These are phyloP conservation scores for Peromyscus aztecus DNA, from an alignment of 2,797 vertebrate genomes.

Conservation along the genomic window DNA sequence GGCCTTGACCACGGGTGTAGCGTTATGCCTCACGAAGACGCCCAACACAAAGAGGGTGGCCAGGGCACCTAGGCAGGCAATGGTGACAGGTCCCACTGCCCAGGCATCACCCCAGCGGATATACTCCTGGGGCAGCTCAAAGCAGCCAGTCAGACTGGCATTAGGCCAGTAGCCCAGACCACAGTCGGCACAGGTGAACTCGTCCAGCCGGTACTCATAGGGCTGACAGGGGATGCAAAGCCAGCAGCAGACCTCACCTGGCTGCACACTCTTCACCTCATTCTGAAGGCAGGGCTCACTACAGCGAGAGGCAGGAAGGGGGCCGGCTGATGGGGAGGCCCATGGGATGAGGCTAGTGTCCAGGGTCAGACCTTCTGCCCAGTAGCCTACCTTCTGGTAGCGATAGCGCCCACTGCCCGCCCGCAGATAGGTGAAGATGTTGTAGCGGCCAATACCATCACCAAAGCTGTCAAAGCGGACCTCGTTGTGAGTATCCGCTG, in stretches of 20 bases:
- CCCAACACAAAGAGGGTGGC: conserved; percentile 95
- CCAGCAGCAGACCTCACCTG: conserved; percentile 99
- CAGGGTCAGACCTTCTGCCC: conserved; percentile 95
- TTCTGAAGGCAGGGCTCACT: conserved; percentile 98
- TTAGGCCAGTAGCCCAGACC: conserved; percentile 97
- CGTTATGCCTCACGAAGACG: conserved; percentile 95
- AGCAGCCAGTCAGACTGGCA: conserved; percentile 95
- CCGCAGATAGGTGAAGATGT: conserved; percentile 97
- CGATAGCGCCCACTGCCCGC: conserved; percentile 90
- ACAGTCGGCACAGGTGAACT: conserved; percentile 97
- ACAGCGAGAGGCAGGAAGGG: conserved; percentile 96
- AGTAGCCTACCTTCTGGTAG: conserved; percentile 97
- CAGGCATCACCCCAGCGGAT: conserved; percentile 97
- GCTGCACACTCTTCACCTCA: conserved; percentile 98
- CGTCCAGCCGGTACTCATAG: conserved; percentile 95
- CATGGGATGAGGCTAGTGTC: conserved; percentile 94
- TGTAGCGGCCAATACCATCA: conserved; percentile 98
- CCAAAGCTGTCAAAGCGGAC: conserved; percentile 95
- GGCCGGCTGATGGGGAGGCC: conserved; percentile 83
- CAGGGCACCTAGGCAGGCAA: conserved; percentile 96
- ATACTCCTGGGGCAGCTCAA: conserved; percentile 97
- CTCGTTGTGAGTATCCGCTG: conserved; percentile 91
- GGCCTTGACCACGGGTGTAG: conserved; percentile 97
- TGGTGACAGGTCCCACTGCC: conserved; percentile 96
- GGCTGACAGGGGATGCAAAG: conserved; percentile 98